These are phyloP conservation scores for Drosophila pectinifera DNA, from an alignment of 1,140 invertebrate genomes.

Conservation along the genomic window DNA sequence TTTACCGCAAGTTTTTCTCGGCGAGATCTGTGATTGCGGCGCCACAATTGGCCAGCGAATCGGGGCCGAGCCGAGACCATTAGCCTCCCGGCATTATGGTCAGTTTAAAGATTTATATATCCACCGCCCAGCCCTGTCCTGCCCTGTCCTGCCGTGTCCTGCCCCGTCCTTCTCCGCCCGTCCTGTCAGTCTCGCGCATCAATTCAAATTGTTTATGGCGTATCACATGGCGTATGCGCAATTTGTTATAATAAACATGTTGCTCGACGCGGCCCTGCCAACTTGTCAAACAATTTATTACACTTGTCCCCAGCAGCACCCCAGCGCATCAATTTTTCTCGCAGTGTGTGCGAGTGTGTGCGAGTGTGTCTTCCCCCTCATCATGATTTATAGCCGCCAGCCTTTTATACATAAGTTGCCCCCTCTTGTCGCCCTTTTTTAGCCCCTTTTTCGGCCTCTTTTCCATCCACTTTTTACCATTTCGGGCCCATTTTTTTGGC, in stretches of 20 bases:
- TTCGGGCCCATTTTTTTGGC: not conserved
- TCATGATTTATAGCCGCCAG: slow-evolving; percentile 70
- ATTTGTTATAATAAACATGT: slow-evolving; percentile 83
- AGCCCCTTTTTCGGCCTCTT: too few species aligned
- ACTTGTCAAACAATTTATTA: slow-evolving; percentile 82
- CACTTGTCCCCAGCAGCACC: slow-evolving; percentile 34
- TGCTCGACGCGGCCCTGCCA: slow-evolving; percentile 64
- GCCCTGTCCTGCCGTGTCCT: not conserved
- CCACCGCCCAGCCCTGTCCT: not conserved
- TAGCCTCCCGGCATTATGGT: slow-evolving; percentile 40
- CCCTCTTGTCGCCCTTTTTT: slow-evolving; percentile 16
- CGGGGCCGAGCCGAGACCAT: slow-evolving; percentile 10
- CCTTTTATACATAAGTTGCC: slow-evolving; percentile 55
- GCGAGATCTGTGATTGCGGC: slow-evolving; percentile 28
- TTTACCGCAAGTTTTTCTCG: slow-evolving; percentile 63
- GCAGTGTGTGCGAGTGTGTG: slow-evolving; percentile 18
- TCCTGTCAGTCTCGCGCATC: slow-evolving; percentile 31
- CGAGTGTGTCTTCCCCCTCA: slow-evolving; percentile 14
- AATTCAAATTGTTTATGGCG: slow-evolving; percentile 74
- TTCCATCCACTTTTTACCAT: slow-evolving; percentile 6
- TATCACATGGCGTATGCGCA: slow-evolving; percentile 76
- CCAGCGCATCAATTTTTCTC: slow-evolving; percentile 25
- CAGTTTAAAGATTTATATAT: slow-evolving; percentile 68
- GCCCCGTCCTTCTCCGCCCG: too few species aligned
- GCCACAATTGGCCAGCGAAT: slow-evolving; percentile 25